A percentile compares a stretch with the other conserved stretches of the same genome.
Conservation (phyloP, 2,113 vertebrate genomes). For the Rhinoderma darwinii region DNA sequence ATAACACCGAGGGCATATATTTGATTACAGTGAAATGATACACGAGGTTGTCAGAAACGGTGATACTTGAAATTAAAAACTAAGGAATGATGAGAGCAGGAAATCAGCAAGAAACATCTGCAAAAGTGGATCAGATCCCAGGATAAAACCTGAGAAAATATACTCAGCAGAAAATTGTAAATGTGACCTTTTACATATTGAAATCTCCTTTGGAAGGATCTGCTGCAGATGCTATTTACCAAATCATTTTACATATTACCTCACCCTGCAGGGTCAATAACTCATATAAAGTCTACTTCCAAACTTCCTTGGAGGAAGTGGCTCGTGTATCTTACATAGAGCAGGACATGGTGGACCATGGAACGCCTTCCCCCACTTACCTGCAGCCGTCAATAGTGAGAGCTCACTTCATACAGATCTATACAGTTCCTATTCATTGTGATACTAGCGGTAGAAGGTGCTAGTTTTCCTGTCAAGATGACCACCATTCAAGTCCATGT, state of each 20-base stretch:
- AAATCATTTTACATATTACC: neutral
- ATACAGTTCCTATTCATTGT: no score
- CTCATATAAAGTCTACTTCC: neutral
- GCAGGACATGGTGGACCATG: no score
- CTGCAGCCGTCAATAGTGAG: no score
- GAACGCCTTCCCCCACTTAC: no score
- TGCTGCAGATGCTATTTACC: neutral
- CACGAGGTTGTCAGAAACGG: conserved; percentile 17
- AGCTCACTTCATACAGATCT: no score
- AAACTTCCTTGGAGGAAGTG: neutral
- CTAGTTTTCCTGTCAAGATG: no score
- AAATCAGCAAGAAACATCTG: conserved; percentile 41
- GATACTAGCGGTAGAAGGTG: no score
- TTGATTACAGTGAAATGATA: neutral
- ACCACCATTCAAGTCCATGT: no score
- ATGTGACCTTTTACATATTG: conserved; percentile 29
- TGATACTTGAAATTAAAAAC: conserved; percentile 43
- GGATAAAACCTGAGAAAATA: conserved; percentile 8
- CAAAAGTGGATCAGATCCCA: conserved; percentile 35
- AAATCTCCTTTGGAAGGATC: neutral
- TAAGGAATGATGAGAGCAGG: conserved; percentile 3
- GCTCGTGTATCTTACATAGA: no score
- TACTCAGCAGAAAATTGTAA: conserved; percentile 36
- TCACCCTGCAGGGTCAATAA: neutral
- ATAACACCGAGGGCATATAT: neutral